Conservation (phyloP, 2,888 invertebrate species). For the Ariolimax columbianus region DNA sequence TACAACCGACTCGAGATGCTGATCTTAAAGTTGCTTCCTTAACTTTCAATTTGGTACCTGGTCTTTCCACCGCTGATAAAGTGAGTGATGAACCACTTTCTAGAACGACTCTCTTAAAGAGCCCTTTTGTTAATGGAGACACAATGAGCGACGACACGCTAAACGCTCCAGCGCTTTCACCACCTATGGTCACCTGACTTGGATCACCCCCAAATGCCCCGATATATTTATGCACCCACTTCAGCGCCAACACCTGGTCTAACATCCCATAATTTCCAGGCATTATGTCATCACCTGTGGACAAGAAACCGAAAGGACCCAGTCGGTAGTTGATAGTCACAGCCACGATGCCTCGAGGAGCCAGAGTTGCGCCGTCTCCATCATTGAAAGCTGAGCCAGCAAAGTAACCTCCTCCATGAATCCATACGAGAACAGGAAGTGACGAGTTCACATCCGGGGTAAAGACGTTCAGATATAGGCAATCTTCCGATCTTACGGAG, state of each 20-base stretch:
- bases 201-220: constrained; percentile 35
- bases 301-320: constrained; percentile 15
- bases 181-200: not conserved
- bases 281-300: constrained; percentile 41
- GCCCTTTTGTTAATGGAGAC: constrained; percentile 16
- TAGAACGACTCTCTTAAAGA: constrained; percentile 29
- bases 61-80: constrained; percentile 22
- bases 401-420: not conserved
- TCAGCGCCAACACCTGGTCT: constrained; percentile 24
- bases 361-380: not conserved
- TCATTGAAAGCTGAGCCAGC: not conserved
- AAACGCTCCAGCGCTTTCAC: constrained; percentile 25
- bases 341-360: constrained; percentile 12
- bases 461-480: constrained; percentile 33
- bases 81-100: constrained; percentile 15
- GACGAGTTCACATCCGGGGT: constrained; percentile 2
- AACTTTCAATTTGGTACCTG: not conserved
- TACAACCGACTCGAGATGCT: constrained; percentile 8
- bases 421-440: constrained; percentile 28
- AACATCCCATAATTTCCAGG: constrained; percentile 45
- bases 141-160: not conserved
- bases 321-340: constrained; percentile 28
- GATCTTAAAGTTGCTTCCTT: not conserved
- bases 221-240: not conserved
- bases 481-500: constrained; percentile 17